phyloP scores from a whole-genome alignment of 2,797 vertebrate genomes.

The Amazonetta brasiliensis region DNA sequence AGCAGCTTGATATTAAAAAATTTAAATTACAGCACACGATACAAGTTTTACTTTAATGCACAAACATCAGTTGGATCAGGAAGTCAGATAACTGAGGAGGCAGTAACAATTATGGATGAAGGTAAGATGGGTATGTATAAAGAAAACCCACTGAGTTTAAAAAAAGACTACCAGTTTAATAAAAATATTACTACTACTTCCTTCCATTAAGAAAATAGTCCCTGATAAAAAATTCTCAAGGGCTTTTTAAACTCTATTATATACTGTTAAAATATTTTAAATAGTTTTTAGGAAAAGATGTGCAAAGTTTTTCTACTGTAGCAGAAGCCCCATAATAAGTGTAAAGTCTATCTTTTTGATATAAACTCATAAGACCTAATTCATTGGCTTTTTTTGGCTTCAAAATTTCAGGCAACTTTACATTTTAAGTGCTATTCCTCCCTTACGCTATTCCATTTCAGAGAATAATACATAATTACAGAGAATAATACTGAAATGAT shows the following conservation, averaged over 20 bases:
- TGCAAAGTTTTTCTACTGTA: neutral
- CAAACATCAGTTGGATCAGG: conserved; percentile 90
- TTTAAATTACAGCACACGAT: conserved; percentile 95
- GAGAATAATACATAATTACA: neutral
- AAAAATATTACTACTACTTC: neutral
- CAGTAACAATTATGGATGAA: conserved; percentile 90
- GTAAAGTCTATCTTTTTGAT: neutral
- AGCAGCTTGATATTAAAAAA: conserved; percentile 90
- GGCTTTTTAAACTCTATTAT: neutral
- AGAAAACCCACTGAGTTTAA: neutral
- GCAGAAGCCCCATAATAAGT: neutral
- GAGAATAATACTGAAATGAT: neutral
- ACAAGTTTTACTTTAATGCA: conserved; percentile 97
- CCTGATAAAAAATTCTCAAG: neutral
- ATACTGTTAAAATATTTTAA: neutral
- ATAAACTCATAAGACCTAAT: neutral
- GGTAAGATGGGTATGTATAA: conserved; percentile 89
- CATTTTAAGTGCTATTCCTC: neutral
- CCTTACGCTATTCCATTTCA: neutral
- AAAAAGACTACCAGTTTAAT: neutral
- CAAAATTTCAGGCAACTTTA: neutral
- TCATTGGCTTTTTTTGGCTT: neutral
- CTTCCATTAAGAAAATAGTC: neutral
- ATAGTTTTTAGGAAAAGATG: neutral
- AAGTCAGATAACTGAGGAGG: conserved; percentile 89